Base-by-base conservation (phyloP, 2,888 invertebrate species). In the Caenorhabditis wallacei region DNA sequence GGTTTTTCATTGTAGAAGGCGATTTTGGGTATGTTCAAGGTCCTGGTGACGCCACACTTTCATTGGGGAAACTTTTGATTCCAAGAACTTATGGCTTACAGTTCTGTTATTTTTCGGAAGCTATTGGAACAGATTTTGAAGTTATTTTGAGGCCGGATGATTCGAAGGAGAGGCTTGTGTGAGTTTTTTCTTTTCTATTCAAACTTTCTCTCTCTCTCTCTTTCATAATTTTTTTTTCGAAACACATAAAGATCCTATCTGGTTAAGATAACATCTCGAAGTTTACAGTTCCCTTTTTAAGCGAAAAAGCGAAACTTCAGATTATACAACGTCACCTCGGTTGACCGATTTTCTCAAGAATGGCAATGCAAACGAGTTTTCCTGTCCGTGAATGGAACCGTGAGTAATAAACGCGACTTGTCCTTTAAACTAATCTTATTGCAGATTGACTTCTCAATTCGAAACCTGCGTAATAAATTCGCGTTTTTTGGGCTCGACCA, bases 401-500 rank as follows among this genome's bases (percentile, higher is more conserved):
- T 88, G 66, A 54, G 85, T 64, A n/a, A 70, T 37, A 43, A 43
- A 43, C 13, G 16, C 24, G 2, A 8, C 22, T 43, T 61, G 61
- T 35, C 24, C 24, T 66, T 46, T 68, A 57, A 69, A 64, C 56
- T 51, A 7, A 30, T 37, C 37, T 22, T 18, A 26, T 79, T 85
- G 70, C 74, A 88, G 88, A 80, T 89, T 10, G 87, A 85, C 57
- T 86, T 89, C 54, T 18, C 72, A 1, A 86, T 85, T 10, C 75
- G 84, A 40, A 85, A 88, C 18, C 43, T 90, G 18, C 76, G 82
- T 2, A 87, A 88, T 53, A 76, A 88, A 35, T 84, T 80, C 51
- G 56, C 84, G 0, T 86, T 83, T 66, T 78, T 89, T 20, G 90
- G 83, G 10, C 71, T 90, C n/a, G 90, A 90, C 64, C 87, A 87